Evolutionary conservation across 2,113 vertebrate species (phyloP), one percentile per base, ranked within the genome.

Genomic region (Smithornis capensis): DNA sequence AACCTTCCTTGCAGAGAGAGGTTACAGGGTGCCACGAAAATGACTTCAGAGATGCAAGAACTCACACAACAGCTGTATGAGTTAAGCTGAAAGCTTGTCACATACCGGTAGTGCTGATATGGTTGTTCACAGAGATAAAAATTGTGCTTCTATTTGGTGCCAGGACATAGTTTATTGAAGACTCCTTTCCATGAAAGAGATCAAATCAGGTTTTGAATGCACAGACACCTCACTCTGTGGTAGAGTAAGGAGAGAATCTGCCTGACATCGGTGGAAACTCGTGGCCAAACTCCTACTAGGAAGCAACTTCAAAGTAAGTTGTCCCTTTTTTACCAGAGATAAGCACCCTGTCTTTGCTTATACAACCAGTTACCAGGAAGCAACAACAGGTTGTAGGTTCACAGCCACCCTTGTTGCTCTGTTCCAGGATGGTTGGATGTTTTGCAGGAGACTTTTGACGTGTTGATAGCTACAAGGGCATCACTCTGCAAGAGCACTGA

Each of bases 71-170:
- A 95, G 92, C 87, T 95, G 93, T 93, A 91, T 88, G 71, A 78
- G 53, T 42, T 80, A 53, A 67, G 82, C 7, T 70, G 91, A 65
- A 85, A 77, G 38, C 44, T 73, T 93, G 76, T 67, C 87, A 88
- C 92, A 92, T 95, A 75, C 85, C 79, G 17, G 33, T 91, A 92
- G 82, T 80, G 94, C 82, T 93, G 82, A 95, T 94, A 93, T 3
- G n/a, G 75, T 89, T 94, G 79, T 91, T 94, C 93, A 95, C 22
- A 13, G 71, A 92, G 93, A 74, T 88, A 94, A 95, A 96, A 94
- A 94, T 70, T 95, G 38, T 71, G n/a, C 86, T 95, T 95, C 85
- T 83, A 9, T 33, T 5, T 7, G 15, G 55, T 83, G 93, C 93
- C 93, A 95, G 88, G 63, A 83, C 88, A 95, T 67, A 90, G 90